Evolutionary conservation across 1,140 invertebrate species (phyloP).

Genomic region (Adelges cooleyi): DNA sequence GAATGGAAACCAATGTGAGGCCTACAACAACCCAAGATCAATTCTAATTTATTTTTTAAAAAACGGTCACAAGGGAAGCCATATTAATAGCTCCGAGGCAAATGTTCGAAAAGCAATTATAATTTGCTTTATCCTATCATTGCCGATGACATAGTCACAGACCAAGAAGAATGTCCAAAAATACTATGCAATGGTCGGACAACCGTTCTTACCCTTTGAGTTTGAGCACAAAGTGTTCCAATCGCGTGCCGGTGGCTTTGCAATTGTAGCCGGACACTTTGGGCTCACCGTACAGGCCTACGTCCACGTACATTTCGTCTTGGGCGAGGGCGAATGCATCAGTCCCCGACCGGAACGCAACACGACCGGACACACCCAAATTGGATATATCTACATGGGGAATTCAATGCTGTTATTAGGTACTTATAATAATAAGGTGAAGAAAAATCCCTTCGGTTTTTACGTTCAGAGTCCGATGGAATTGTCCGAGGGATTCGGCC

Average conservation of each 20-base stretch:
- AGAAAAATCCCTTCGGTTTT: too few species aligned
- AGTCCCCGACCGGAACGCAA: constrained; percentile 58
- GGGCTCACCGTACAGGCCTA: constrained; percentile 69
- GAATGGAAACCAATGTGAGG: too few species aligned
- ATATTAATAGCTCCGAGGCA: too few species aligned
- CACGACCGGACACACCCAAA: constrained; percentile 75
- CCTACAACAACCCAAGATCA: too few species aligned
- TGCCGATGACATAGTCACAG: too few species aligned
- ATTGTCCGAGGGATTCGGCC: constrained; percentile 48
- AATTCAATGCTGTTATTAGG: too few species aligned
- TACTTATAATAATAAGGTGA: too few species aligned
- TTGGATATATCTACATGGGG: constrained; percentile 64
- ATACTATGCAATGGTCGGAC: constrained; percentile 37
- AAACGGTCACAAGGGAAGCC: too few species aligned
- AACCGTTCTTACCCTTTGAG: constrained; percentile 53
- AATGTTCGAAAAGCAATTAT: too few species aligned
- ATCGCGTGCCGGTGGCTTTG: constrained; percentile 47
- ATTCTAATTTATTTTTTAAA: too few species aligned
- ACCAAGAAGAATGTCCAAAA: too few species aligned
- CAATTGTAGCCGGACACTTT: constrained; percentile 48
- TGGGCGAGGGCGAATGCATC: constrained; percentile 44
- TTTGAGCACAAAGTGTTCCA: constrained; percentile 59
- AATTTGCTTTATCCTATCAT: too few species aligned
- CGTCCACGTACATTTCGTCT: constrained; percentile 59
- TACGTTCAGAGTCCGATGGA: constrained; percentile 59